A percentile compares a stretch with the other conserved stretches of the same genome.
These are phyloP conservation scores for Brachyhypopomus occidentalis DNA, from an alignment of 2,113 vertebrate genomes.

Conservation along the genomic window DNA sequence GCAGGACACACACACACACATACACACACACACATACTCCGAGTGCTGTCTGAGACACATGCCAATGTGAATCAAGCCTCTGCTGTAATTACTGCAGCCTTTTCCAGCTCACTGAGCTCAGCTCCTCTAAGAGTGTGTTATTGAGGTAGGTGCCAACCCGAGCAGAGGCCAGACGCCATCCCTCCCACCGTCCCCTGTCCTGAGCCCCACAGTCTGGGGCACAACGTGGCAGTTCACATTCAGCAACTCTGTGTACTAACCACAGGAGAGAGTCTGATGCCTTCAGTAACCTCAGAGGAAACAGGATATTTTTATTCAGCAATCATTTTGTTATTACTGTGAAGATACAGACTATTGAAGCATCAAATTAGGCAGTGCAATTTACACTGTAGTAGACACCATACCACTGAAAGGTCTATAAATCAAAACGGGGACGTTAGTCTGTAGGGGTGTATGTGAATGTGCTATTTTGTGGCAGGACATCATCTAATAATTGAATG, in stretches of 20 bases:
- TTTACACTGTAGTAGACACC: not conserved
- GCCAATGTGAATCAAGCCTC: conserved; percentile 16
- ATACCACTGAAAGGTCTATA: not conserved
- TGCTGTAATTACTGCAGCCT: conserved; percentile 35
- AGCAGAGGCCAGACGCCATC: not conserved
- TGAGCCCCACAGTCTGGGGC: not conserved
- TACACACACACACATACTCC: conserved; percentile 6
- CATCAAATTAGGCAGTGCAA: conserved; percentile 35
- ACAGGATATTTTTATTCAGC: not conserved
- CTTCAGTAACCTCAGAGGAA: conserved; percentile 42
- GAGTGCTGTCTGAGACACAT: not conserved
- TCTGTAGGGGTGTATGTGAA: not conserved
- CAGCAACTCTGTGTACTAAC: not conserved
- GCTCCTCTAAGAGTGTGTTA: conserved; percentile 36
- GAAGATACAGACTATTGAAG: conserved; percentile 20
- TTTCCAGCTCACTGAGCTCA: conserved; percentile 12
- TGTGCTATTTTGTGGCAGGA: not conserved
- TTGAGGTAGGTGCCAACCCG: conserved; percentile 26
- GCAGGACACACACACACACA: not conserved
- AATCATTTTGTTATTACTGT: conserved; percentile 21
- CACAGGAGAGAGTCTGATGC: conserved; percentile 27
- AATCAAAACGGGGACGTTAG: not conserved
- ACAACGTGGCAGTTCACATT: not conserved
- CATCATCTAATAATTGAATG: not conserved
- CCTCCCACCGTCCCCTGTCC: not conserved